These are phyloP conservation scores for Heliconius ismenius DNA, from an alignment of 2,888 invertebrate species.

Conservation along the genomic window DNA sequence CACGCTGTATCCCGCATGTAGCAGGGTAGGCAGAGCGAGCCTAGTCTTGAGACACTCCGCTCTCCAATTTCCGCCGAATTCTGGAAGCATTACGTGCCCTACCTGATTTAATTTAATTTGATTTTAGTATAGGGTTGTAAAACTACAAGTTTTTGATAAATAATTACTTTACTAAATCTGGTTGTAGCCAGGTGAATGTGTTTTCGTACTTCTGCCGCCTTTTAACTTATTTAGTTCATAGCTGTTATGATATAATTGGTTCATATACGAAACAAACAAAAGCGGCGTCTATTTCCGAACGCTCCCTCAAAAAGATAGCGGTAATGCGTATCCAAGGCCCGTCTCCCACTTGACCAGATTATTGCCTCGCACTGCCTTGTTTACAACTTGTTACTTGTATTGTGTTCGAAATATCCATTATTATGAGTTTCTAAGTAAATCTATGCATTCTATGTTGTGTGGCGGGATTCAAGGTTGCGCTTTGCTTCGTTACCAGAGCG, in stretches of 20 bases:
- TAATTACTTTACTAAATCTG: too few relatives aligned
- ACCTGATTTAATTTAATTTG: too few relatives aligned
- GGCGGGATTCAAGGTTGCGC: too few relatives aligned
- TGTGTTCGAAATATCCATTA: conserved; percentile 9
- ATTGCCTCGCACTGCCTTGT: conserved; percentile 26
- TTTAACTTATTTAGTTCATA: not conserved
- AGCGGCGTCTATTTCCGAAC: conserved; percentile 40
- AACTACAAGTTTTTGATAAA: too few relatives aligned
- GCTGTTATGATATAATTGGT: conserved; percentile 1
- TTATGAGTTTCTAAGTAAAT: not conserved
- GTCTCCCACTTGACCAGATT: conserved; percentile 38
- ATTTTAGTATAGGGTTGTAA: too few relatives aligned
- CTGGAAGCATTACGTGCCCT: too few relatives aligned
- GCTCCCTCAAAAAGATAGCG: conserved; percentile 43
- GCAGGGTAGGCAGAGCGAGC: too few relatives aligned
- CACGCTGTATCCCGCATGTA: not conserved
- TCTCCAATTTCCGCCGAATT: too few relatives aligned
- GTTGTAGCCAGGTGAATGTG: not conserved
- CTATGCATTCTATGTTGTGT: not conserved
- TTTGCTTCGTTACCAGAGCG: too few relatives aligned
- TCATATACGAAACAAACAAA: conserved; percentile 22
- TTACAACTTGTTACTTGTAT: conserved; percentile 20
- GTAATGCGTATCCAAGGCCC: conserved; percentile 40
- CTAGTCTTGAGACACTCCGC: too few relatives aligned
- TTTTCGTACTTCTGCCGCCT: not conserved